A percentile compares a stretch with the other conserved stretches of the same genome.
phyloP scores from a whole-genome alignment of 2,888 invertebrate species.

The Apamea sordens region DNA sequence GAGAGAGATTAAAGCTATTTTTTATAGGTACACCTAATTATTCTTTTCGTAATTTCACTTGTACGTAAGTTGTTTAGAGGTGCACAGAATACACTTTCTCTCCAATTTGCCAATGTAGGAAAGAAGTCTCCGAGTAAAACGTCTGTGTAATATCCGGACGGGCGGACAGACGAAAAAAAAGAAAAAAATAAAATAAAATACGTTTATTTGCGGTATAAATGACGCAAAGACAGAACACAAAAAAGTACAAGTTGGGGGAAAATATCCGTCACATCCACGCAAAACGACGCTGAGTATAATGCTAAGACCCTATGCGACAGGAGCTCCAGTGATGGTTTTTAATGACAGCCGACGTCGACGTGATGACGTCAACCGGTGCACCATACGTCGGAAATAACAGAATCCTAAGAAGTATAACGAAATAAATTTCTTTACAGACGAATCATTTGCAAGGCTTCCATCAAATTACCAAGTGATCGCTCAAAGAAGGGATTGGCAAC shows the following conservation, averaged over 20 bases:
- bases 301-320: background rate
- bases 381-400: background rate
- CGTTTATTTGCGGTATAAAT: background rate
- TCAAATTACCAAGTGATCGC: slow-evolving; percentile 32
- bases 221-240: too few species aligned
- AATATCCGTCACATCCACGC: background rate
- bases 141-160: background rate
- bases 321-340: background rate
- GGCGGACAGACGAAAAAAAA: background rate
- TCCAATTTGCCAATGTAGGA: background rate
- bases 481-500: slow-evolving; percentile 34
- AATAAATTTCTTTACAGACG: background rate
- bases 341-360: background rate
- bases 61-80: too few species aligned
- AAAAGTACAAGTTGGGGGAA: background rate
- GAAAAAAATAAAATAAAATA: background rate
- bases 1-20: too few species aligned
- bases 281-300: background rate
- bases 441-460: slow-evolving; percentile 21
- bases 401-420: background rate
- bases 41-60: background rate
- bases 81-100: background rate
- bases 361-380: background rate
- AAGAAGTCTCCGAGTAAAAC: background rate
- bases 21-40: background rate